Base-by-base conservation (phyloP, 2,797 vertebrate species). In the Eidolon dupreanum region DNA sequence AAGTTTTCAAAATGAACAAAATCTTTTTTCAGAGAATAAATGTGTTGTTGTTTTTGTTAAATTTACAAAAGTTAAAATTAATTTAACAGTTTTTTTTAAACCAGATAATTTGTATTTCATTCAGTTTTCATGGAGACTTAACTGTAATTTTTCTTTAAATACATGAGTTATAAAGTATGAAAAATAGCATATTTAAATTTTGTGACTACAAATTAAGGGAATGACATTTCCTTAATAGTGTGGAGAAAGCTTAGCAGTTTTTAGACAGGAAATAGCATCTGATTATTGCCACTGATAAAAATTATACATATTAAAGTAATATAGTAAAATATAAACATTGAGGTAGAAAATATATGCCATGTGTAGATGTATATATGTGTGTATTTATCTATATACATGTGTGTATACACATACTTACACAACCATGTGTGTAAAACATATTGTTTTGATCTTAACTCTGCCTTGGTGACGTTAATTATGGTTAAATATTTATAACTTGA, bases 111-210 rank as follows among this genome's bases (percentile, higher is more conserved):
- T 77, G 5, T 71, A 89, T 97, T 97, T 98, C 1, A 49, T 51
- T 8, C 3, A 53, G 59, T 96, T 96, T 96, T 82, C 94, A 93
- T 96, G 95, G 86, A 93, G 94, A 8, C 55, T 4, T 95, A 13
- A 78, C 70, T 90, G 19, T 98, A 93, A 86, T 96, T 96, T 77
- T 59, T 97, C 84, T 93, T 16, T 96, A 96, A 98, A 93, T 70
- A 82, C 8, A 85, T 88, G 90, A 92, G 94, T 96, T 96, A 96
- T 75, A 71, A 78, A 74, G 31, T 94, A 38, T 41, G 91, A 95
- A 96, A 97, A 70, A 94, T 91, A 90, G 13, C 77, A 33, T 24
- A 79, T 61, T 75, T 73, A 96, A 93, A 66, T 94, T 86, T 93
- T 55, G 17, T 96, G 84, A 87, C 49, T 63, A n/a, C 51, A 95